Evolutionary conservation across 2,888 invertebrate species (phyloP).

Genomic region (Chymomyza procnemis): DNA sequence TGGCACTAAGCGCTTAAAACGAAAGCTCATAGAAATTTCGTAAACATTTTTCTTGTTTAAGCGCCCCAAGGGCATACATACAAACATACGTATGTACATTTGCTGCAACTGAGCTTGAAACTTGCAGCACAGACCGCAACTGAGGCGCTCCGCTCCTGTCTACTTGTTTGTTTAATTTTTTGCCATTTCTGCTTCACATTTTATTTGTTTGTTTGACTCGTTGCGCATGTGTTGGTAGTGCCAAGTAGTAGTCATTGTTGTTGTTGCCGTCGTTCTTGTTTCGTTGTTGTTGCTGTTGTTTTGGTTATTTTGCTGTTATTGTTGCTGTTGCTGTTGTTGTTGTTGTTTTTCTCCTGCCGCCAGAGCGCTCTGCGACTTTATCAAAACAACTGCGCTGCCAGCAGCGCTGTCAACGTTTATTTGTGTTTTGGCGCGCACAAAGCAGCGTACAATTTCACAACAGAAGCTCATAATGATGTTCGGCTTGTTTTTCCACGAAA

Average conservation of each 20-base stretch:
- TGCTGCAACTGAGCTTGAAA: background rate
- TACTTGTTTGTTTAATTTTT: constrained; percentile 77
- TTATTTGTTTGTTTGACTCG: constrained; percentile 77
- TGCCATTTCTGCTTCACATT: constrained; percentile 76
- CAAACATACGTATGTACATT: too few relatives aligned
- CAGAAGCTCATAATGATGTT: constrained; percentile 72
- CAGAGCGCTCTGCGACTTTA: constrained; percentile 27
- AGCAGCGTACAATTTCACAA: constrained; percentile 74
- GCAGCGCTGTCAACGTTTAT: constrained; percentile 34
- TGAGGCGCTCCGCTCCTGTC: constrained; percentile 75
- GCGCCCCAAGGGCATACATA: background rate
- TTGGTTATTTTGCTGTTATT: background rate
- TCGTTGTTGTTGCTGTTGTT: constrained; percentile 4
- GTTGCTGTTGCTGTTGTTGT: constrained; percentile 10
- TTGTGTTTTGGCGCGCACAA: constrained; percentile 66
- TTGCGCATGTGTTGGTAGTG: constrained; percentile 63
- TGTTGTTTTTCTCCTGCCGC: background rate
- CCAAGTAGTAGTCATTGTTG: constrained; percentile 37
- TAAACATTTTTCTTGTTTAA: too few relatives aligned
- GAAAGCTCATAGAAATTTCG: too few relatives aligned
- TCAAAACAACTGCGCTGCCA: constrained; percentile 48
- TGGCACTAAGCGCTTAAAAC: too few relatives aligned
- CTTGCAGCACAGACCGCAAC: constrained; percentile 8
- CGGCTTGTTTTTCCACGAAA: constrained; percentile 71
- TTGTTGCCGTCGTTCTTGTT: constrained; percentile 18